phyloP scores from a whole-genome alignment of 2,888 invertebrate species.

The Apoda limacodes region DNA sequence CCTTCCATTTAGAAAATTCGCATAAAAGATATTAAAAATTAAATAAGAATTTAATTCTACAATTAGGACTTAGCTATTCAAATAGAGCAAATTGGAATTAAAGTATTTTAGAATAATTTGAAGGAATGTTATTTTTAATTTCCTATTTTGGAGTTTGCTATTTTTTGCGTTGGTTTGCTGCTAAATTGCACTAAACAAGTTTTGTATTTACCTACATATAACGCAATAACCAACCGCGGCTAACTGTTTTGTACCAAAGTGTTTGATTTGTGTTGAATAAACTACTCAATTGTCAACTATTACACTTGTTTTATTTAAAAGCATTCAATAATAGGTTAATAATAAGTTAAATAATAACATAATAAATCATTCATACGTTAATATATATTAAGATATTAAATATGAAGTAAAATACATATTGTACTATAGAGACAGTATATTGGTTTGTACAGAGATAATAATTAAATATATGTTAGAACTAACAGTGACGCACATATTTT shows the following conservation, averaged over 20 bases:
- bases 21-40: slow-evolving; percentile 39
- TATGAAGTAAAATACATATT: slow-evolving; percentile 19
- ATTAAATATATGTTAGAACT: slow-evolving; percentile 23
- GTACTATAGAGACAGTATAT: slow-evolving; percentile 31
- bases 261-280: slow-evolving; percentile 70
- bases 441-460: slow-evolving; percentile 42
- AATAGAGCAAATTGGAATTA: no score
- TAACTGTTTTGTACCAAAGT: slow-evolving; percentile 71
- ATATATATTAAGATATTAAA: no score
- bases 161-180: slow-evolving; percentile 47
- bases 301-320: slow-evolving; percentile 40
- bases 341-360: no score
- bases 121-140: slow-evolving; percentile 25
- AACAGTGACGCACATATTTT: slow-evolving; percentile 1
- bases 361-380: no score
- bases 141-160: slow-evolving; percentile 40
- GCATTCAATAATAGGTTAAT: no score
- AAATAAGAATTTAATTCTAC: slow-evolving; percentile 3
- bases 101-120: no score
- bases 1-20: slow-evolving; percentile 60
- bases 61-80: no score
- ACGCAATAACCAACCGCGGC: no score
- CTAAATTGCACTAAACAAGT: slow-evolving; percentile 35
- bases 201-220: slow-evolving; percentile 34
- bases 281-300: slow-evolving; percentile 65